These are phyloP conservation scores for Laterallus jamaicensis DNA, from an alignment of 2,113 vertebrate species.

Conservation along the genomic window DNA sequence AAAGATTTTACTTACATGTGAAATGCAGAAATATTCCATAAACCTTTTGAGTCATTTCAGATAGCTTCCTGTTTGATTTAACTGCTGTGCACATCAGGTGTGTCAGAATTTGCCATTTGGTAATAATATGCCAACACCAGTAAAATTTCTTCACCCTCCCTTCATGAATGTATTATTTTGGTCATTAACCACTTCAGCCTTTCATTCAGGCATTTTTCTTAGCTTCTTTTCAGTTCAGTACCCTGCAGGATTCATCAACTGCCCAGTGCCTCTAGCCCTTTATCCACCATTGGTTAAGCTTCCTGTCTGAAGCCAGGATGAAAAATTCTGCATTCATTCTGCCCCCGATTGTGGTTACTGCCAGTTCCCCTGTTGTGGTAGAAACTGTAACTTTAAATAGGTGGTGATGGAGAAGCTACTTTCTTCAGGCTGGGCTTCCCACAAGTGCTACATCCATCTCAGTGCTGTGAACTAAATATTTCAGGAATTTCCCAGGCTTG, in stretches of 20 bases:
- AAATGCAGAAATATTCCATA: neutral
- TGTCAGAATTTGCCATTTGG: neutral
- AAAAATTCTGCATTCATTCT: neutral
- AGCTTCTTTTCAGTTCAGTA: neutral
- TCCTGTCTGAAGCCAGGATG: neutral
- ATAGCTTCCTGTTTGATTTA: neutral
- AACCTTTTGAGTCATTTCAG: neutral
- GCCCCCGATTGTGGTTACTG: rapidly evolving
- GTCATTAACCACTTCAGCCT: neutral
- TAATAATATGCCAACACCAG: neutral
- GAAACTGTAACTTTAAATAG: neutral
- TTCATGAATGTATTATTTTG: neutral
- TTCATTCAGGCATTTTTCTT: neutral
- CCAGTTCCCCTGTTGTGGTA: neutral
- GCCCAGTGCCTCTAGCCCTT: neutral
- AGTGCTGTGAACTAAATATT: neutral
- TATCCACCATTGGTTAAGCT: neutral
- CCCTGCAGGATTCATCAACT: neutral
- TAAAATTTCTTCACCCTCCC: neutral
- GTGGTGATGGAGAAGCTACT: neutral
- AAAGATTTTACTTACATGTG: neutral
- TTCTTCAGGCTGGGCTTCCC: neutral
- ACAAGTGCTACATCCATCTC: neutral
- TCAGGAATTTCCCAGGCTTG: neutral
- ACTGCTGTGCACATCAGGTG: neutral